Conservation (phyloP, 2,888 invertebrate genomes). For the Prosapia bicincta region DNA sequence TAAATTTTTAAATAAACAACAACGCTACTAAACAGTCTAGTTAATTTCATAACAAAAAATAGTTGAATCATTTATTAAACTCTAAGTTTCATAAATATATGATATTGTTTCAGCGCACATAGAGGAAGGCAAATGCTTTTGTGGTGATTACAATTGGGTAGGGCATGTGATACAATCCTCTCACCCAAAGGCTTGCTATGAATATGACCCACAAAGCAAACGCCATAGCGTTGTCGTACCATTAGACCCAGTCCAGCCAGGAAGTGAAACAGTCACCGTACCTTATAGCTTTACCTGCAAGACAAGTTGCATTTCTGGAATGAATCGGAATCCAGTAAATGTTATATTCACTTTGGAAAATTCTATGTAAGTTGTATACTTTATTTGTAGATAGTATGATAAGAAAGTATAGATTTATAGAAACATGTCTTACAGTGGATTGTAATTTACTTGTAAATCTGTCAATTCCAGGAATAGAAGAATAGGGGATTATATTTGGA, state of each 20-base stretch:
- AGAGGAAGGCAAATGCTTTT: constrained; percentile 35
- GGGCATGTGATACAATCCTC: constrained; percentile 58
- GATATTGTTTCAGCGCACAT: constrained; percentile 29
- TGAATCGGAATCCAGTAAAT: constrained; percentile 68
- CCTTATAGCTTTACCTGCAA: constrained; percentile 73
- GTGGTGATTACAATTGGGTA: constrained; percentile 48
- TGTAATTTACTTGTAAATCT: too few relatives aligned
- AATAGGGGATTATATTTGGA: too few relatives aligned
- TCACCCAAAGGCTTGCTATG: constrained; percentile 51
- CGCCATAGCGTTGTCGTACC: constrained; percentile 61
- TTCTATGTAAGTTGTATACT: not conserved
- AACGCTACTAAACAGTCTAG: too few relatives aligned
- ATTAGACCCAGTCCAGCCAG: constrained; percentile 54
- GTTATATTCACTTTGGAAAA: constrained; percentile 65
- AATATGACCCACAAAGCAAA: constrained; percentile 51
- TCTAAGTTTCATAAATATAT: too few relatives aligned
- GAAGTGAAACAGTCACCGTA: constrained; percentile 56
- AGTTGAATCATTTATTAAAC: too few relatives aligned
- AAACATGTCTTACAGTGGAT: too few relatives aligned
- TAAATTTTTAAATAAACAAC: too few relatives aligned
- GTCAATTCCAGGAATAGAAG: too few relatives aligned
- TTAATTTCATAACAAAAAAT: too few relatives aligned
- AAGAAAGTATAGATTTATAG: too few relatives aligned
- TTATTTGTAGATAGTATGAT: too few relatives aligned
- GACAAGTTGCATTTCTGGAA: constrained; percentile 72